Conservation (phyloP, 2,113 vertebrate genomes). For the Gavia stellata region DNA sequence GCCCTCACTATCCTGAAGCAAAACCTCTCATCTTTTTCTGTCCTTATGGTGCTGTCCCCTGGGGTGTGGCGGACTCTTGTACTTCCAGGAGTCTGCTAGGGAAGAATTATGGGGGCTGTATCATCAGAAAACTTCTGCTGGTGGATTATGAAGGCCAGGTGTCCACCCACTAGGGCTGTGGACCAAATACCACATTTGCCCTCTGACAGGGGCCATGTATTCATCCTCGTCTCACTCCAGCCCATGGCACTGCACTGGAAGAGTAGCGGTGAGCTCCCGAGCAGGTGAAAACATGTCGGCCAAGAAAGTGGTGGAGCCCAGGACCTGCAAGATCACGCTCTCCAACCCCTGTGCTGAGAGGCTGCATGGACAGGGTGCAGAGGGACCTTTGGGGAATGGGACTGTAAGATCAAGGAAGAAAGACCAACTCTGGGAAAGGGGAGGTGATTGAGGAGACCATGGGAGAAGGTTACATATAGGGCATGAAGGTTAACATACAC, state of each 20-base stretch:
- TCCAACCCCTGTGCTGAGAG: neutral
- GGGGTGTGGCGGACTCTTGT: accelerated
- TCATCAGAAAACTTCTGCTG: neutral
- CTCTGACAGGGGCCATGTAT: neutral
- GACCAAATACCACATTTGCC: neutral
- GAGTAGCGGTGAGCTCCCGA: neutral
- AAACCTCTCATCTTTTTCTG: neutral
- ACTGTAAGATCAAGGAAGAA: neutral
- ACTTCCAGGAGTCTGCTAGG: neutral
- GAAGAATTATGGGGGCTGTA: neutral
- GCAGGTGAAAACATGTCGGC: neutral
- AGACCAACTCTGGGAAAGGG: neutral
- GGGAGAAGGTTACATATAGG: neutral
- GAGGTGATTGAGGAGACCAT: neutral
- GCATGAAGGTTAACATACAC: neutral
- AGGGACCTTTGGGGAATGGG: neutral
- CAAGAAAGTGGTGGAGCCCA: neutral
- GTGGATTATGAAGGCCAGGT: neutral
- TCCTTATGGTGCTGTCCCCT: neutral
- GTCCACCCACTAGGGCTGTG: neutral
- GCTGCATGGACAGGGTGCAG: neutral
- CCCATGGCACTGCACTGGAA: neutral
- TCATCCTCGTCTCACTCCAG: neutral
- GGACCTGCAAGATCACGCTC: neutral
- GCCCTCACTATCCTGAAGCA: neutral